Evolutionary conservation across 2,113 vertebrate genomes (phyloP).

Genomic region (Tachycineta bicolor): DNA sequence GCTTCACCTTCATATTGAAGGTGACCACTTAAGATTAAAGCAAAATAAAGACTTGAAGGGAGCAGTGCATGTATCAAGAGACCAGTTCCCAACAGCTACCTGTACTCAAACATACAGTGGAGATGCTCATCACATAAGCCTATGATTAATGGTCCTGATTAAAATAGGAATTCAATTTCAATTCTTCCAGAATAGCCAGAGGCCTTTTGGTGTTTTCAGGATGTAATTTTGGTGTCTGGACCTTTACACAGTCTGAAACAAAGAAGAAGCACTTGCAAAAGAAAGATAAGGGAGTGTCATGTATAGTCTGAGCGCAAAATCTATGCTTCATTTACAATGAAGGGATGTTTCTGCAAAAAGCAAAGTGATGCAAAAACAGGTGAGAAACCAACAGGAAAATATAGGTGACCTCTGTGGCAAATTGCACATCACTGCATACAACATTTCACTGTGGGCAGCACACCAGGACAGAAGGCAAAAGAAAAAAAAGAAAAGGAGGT

Average conservation of each 20-base stretch:
- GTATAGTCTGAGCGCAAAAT: not conserved
- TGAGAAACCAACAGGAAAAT: not conserved
- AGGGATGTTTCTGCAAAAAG: not conserved
- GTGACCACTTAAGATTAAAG: not conserved
- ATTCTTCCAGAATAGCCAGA: not conserved
- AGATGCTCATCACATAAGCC: not conserved
- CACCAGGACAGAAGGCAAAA: not conserved
- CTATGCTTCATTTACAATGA: not conserved
- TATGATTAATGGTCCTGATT: not conserved
- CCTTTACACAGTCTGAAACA: not conserved
- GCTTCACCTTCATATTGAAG: not conserved
- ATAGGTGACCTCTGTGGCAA: not conserved
- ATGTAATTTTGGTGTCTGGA: not conserved
- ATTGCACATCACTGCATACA: not conserved
- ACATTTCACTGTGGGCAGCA: not conserved
- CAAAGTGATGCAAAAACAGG: not conserved
- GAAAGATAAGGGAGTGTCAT: fast-evolving
- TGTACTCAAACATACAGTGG: not conserved
- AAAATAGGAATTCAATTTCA: not conserved
- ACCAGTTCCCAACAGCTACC: not conserved
- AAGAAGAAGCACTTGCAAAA: not conserved
- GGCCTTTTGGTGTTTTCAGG: not conserved
- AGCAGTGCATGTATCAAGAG: not conserved
- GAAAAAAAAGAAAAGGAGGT: not conserved
- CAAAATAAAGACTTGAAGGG: not conserved